Base-by-base conservation (phyloP, 2,888 invertebrate species). In the Drosophila nigritarsus region DNA sequence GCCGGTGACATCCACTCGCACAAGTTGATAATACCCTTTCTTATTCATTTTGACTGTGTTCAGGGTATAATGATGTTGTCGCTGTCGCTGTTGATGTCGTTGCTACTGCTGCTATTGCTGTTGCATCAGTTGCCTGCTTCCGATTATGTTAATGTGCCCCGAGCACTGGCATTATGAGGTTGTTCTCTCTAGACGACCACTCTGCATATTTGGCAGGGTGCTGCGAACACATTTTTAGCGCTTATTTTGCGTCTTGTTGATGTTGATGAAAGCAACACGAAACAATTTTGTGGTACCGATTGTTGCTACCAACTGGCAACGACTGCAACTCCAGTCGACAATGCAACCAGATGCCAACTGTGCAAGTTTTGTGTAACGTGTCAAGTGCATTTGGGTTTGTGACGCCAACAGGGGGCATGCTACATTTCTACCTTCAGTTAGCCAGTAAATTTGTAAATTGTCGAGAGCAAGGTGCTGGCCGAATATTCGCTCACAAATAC, bases 61-160 rank as follows among this genome's bases (percentile, higher is more conserved):
- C 13, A 55, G 55, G 27, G 55, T 55, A 55, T 55, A 87, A 80
- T 82, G 74, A 80, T 83, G 79, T 72, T 82, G 82, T 79, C 65
- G 73, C 42, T 60, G 50, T 56, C 36, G 56, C 49, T 69, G 69
- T 50, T 27, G 45, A 36, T 51, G 58, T 32, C 24, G 53, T 55
- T 65, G 51, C 50, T 58, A 34, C 58, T 73, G 65, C 45, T 45
- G 53, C 74, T 63, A 50, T 70, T 63, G 73, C 83, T 78, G 55
- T 59, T 65, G 64, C 59, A 62, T 71, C 66, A 72, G 78, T 68
- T 66, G 73, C 82, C 74, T 62, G 73, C 75, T 71, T 71, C 83
- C 87, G 85, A 85, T 85, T 85, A 85, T 85, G 85, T 85, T 85
- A 85, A 85, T 85, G 83, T 78, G 83, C 77, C 86, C 88, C 58